Conservation (phyloP, 2,113 vertebrate genomes). For the Zosterops hypoxanthus region DNA sequence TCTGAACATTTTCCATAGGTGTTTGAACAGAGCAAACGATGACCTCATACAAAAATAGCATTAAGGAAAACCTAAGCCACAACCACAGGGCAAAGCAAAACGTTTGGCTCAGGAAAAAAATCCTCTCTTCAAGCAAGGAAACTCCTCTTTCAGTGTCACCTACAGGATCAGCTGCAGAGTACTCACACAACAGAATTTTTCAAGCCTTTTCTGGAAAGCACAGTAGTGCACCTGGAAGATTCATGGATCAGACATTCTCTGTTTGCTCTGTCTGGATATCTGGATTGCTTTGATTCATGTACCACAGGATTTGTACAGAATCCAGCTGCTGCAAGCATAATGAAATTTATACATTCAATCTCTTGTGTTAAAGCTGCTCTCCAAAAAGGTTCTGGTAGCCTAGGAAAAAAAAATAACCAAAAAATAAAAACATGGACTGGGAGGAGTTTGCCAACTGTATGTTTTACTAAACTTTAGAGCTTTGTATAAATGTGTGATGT, state of each 20-base stretch:
- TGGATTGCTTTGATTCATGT: not conserved
- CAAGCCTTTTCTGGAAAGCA: not conserved
- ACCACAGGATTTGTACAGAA: not conserved
- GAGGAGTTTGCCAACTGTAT: not conserved
- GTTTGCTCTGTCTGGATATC: not conserved
- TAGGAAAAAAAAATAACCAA: not conserved
- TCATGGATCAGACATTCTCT: not conserved
- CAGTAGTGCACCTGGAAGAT: not conserved
- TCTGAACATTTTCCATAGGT: not conserved
- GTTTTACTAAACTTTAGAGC: not conserved
- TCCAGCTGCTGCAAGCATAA: not conserved
- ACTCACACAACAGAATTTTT: not conserved
- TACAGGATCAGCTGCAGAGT: not conserved
- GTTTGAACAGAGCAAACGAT: not conserved
- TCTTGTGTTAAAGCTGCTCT: not conserved
- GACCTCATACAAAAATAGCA: not conserved
- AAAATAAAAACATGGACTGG: not conserved
- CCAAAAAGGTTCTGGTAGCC: not conserved
- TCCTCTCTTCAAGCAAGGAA: not conserved
- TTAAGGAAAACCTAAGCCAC: not conserved
- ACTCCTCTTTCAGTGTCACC: not conserved
- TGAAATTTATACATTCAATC: not conserved
- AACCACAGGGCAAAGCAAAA: not conserved
- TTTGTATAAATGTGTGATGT: not conserved
- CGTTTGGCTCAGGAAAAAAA: not conserved